Evolutionary conservation across 2,888 invertebrate species (phyloP).

Genomic region (Nemapogon koenigi): DNA sequence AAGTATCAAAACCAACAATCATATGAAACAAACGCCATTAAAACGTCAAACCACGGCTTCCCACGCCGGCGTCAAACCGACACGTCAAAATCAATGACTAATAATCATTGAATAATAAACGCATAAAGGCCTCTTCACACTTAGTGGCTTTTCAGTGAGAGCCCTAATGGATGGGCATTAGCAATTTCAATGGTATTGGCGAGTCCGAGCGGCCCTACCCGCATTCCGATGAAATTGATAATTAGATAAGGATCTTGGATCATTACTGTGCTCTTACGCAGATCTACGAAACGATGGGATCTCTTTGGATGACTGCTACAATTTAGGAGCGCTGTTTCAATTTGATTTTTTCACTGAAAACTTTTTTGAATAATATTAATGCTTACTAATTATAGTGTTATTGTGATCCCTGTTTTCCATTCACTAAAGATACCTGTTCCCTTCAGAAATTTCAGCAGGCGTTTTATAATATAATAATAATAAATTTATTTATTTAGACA

Average conservation of each 20-base stretch:
- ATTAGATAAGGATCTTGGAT: slow-evolving; percentile 49
- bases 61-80: slow-evolving; percentile 4
- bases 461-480: too few relatives aligned
- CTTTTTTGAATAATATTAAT: too few relatives aligned
- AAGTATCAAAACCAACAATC: slow-evolving; percentile 9
- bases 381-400: too few relatives aligned
- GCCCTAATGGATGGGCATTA: slow-evolving; percentile 9
- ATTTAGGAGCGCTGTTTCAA: too few relatives aligned
- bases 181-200: slow-evolving; percentile 9
- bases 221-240: slow-evolving; percentile 58
- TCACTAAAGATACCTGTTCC: too few relatives aligned
- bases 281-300: too few relatives aligned
- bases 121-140: slow-evolving; percentile 6
- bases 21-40: slow-evolving; percentile 5
- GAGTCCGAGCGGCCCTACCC: slow-evolving; percentile 24
- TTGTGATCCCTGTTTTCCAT: too few relatives aligned
- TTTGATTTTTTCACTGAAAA: too few relatives aligned
- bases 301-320: too few relatives aligned
- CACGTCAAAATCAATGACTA: slow-evolving; percentile 9
- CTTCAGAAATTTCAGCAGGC: too few relatives aligned
- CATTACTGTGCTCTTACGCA: slow-evolving; percentile 33
- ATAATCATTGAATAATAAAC: slow-evolving; percentile 9
- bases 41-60: slow-evolving; percentile 5
- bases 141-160: slow-evolving; percentile 1
- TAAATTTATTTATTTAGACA: too few relatives aligned